Conservation (phyloP, 2,113 vertebrate species). For the Colinus virginianus region DNA sequence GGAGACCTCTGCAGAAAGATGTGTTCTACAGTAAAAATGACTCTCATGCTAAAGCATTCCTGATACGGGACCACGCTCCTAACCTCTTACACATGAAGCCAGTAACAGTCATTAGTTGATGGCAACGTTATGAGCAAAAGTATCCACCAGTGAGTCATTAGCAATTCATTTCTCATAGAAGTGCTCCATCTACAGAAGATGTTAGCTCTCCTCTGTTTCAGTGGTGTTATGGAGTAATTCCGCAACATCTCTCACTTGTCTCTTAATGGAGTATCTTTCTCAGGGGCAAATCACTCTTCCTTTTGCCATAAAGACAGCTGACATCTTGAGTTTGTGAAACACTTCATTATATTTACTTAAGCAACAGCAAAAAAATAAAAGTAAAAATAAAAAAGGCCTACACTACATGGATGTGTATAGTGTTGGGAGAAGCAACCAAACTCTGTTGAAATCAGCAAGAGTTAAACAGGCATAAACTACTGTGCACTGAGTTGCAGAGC, state of each 20-base stretch:
- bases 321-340: slow-evolving; percentile 35
- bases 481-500: neutral
- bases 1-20: neutral
- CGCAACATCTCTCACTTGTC: neutral
- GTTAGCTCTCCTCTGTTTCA: neutral
- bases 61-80: neutral
- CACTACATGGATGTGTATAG: neutral
- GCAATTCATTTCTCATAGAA: neutral
- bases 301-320: neutral
- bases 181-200: neutral
- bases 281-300: neutral
- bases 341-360: neutral
- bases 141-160: neutral
- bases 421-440: neutral
- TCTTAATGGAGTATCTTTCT: neutral
- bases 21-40: neutral
- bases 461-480: neutral
- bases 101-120: neutral
- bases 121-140: neutral
- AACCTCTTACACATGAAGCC: neutral
- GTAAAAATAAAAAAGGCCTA: neutral
- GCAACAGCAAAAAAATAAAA: neutral
- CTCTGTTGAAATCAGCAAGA: neutral
- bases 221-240: neutral
- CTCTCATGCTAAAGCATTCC: neutral